Evolutionary conservation across 2,888 invertebrate genomes (phyloP), one percentile per base, ranked within the genome.

Genomic region (Theodoxus fluviatilis): DNA sequence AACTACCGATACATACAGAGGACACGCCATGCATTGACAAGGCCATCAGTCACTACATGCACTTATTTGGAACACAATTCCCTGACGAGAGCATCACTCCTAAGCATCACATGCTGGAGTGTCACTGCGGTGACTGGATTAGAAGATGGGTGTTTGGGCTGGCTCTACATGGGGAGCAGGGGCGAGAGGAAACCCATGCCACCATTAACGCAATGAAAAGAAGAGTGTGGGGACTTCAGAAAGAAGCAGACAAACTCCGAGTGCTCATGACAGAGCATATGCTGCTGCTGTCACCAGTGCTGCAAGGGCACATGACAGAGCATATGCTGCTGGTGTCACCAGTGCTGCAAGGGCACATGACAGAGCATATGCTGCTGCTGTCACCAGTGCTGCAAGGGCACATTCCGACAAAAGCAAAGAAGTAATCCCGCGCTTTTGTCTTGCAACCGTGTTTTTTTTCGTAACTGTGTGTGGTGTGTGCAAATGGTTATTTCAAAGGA

Each of bases 131-230:
- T 18, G 52, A 52, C 52, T 52, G 22, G 25, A 12, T 52, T 9
- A 52, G 28, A 28, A 52, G 52, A 52, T 52, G 52, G 52, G 52
- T 22, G 52, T 52, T 22, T 52, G 52, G 52, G 7, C n/a, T 52
- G 52, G 52, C 25, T 15, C 52, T 52, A 7, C 52, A 25, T 52
- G 52, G 52, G n/a, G 52, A 52, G 52, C 52, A 52, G n/a, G 52
- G 52, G 22, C 25, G 52, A 1, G 52, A 52, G 18, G n/a, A n/a
- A n/a, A n/a, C n/a, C n/a, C n/a, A n/a, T n/a, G n/a, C n/a, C n/a
- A n/a, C n/a, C n/a, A n/a, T 52, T 28, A 52, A 52, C 28, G 28
- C 7, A 52, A 3, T 52, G n/a, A 52, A 52, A 52, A 52, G 25
- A 52, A 22, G 52, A 3, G 52, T 52, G 52, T 28, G 52, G 7